Conservation (phyloP, 2,888 invertebrate species). For the Lymantria dispar region DNA sequence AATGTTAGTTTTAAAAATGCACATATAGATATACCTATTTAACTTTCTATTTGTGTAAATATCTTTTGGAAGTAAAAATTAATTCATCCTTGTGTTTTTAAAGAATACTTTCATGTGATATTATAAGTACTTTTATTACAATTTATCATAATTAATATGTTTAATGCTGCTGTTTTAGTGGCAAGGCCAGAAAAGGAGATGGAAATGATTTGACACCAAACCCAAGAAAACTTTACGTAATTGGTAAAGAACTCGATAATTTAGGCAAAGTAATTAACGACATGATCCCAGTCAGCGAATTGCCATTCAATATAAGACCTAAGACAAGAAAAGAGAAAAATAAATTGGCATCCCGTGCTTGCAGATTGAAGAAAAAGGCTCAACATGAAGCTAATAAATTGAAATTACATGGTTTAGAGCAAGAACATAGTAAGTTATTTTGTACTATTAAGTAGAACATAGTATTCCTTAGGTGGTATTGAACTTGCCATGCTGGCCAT, state of each 20-base stretch:
- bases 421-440: slow-evolving; percentile 93
- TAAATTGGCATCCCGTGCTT: slow-evolving; percentile 97
- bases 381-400: slow-evolving; percentile 99
- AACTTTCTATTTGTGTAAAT: too few relatives aligned
- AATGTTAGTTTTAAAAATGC: too few relatives aligned
- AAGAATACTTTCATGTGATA: too few relatives aligned
- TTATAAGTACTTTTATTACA: too few relatives aligned
- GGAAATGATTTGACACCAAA: slow-evolving; percentile 98
- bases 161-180: slow-evolving; percentile 74
- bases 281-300: slow-evolving; percentile 96
- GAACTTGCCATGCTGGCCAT: too few relatives aligned
- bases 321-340: slow-evolving; percentile 99
- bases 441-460: slow-evolving; percentile 24
- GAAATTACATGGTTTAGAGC: slow-evolving; percentile 95
- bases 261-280: slow-evolving; percentile 95
- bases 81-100: too few relatives aligned
- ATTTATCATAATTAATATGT: not conserved
- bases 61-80: too few relatives aligned
- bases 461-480: too few relatives aligned
- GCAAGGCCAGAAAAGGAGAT: slow-evolving; percentile 97
- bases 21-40: too few relatives aligned
- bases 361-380: slow-evolving; percentile 98
- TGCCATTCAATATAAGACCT: slow-evolving; percentile 93
- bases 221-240: slow-evolving; percentile 93
- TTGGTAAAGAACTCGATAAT: slow-evolving; percentile 96